These are phyloP conservation scores for Chrysotoxum bicinctum DNA, from an alignment of 2,888 invertebrate species.

Conservation along the genomic window DNA sequence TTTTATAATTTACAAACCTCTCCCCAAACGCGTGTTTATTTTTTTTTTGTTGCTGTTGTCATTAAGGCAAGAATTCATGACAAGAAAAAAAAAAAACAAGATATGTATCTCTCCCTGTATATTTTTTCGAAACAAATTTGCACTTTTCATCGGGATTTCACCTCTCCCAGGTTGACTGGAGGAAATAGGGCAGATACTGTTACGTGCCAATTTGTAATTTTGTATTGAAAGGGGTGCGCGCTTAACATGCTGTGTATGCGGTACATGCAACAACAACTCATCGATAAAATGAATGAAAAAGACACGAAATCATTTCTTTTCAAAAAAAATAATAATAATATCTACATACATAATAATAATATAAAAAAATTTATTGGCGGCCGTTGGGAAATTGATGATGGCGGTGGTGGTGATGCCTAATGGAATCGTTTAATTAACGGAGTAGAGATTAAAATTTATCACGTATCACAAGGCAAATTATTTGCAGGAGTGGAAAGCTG, in stretches of 20 bases:
- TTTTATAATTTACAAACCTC: constrained; percentile 50
- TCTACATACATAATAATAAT: background rate
- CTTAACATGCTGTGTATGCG: background rate
- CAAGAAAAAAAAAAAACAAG: background rate
- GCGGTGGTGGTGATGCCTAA: constrained; percentile 12
- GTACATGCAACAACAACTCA: constrained; percentile 40
- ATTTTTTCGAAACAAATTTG: constrained; percentile 22
- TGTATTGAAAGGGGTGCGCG: constrained; percentile 47
- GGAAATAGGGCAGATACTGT: constrained; percentile 50
- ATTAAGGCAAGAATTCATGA: background rate
- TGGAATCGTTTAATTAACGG: constrained; percentile 43
- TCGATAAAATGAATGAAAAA: constrained; percentile 18
- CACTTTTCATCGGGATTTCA: constrained; percentile 29
- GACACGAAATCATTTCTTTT: constrained; percentile 38
- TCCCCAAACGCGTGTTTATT: constrained; percentile 56
- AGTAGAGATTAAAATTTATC: constrained; percentile 59
- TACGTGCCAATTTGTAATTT: constrained; percentile 67
- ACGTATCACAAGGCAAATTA: constrained; percentile 26
- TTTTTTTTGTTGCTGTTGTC: constrained; percentile 20
- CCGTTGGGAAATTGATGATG: constrained; percentile 17
- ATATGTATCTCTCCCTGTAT: background rate
- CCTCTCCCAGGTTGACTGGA: constrained; percentile 36
- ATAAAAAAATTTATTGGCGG: constrained; percentile 30
- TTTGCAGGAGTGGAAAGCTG: constrained; percentile 21
- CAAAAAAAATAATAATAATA: constrained; percentile 15